A percentile compares a stretch with the other conserved stretches of the same genome.
Evolutionary conservation across 1,140 invertebrate genomes (phyloP).

Genomic region (Drosophila sproati): DNA sequence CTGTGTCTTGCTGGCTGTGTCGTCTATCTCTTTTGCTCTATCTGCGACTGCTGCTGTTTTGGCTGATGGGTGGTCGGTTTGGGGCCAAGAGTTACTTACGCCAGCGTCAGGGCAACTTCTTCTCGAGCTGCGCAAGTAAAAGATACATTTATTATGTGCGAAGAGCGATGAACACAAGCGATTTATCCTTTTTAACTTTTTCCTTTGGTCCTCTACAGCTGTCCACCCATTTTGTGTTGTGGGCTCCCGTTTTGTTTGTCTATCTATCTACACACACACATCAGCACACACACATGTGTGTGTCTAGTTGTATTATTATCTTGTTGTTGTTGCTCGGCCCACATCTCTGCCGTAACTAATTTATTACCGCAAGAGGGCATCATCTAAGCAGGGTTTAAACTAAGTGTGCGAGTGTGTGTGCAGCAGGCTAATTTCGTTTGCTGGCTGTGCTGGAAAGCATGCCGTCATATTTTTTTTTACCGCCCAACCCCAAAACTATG

Average conservation of each 20-base stretch:
- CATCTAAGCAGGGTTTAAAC: conserved; percentile 62
- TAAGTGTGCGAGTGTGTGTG: conserved; percentile 7
- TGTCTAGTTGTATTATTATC: conserved; percentile 12
- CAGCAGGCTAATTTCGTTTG: conserved; percentile 60
- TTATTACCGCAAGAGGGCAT: conserved; percentile 73
- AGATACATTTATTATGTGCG: conserved; percentile 84
- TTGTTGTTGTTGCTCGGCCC: conserved; percentile 48
- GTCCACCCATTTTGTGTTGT: conserved; percentile 46
- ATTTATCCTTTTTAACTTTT: conserved; percentile 84
- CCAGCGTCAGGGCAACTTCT: conserved; percentile 51
- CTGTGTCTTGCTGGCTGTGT: background rate
- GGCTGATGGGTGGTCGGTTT: conserved; percentile 40
- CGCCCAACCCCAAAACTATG: conserved; percentile 49
- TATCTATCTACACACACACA: background rate
- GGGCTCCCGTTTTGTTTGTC: conserved; percentile 15
- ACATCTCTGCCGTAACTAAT: conserved; percentile 71
- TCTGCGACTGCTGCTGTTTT: conserved; percentile 8
- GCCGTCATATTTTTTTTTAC: conserved; percentile 10
- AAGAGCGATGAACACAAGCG: conserved; percentile 84
- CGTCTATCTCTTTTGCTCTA: conserved; percentile 9
- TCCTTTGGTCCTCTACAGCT: conserved; percentile 52
- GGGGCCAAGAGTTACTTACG: conserved; percentile 71
- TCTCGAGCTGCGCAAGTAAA: conserved; percentile 76
- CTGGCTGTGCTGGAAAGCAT: conserved; percentile 4
- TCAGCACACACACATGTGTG: conserved; percentile 5